A percentile compares a stretch with the other conserved stretches of the same genome.
Evolutionary conservation across 2,797 vertebrate species (phyloP).

Genomic region (Pangasius mekongensis): DNA sequence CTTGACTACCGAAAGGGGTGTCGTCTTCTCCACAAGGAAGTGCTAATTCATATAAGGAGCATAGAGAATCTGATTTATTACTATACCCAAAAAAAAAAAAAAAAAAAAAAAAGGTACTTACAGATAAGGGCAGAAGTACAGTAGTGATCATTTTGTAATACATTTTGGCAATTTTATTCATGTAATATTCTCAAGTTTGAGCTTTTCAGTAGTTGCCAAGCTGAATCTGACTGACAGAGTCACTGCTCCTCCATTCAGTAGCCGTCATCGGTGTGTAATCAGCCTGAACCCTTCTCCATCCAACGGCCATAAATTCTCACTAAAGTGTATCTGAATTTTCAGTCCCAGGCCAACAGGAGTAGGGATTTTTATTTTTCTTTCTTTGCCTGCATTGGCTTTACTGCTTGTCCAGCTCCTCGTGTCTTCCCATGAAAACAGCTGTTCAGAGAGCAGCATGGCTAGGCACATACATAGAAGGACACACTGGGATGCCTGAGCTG

Average conservation of each 20-base stretch:
- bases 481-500: constrained; percentile 56
- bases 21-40: constrained; percentile 16
- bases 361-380: constrained; percentile 35
- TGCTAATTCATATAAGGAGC: constrained; percentile 12
- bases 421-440: constrained; percentile 59
- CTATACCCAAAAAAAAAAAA: not conserved
- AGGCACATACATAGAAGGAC: constrained; percentile 67
- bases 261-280: constrained; percentile 13
- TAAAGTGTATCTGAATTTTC: constrained; percentile 12
- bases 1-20: constrained; percentile 1
- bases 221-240: constrained; percentile 22
- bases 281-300: not conserved
- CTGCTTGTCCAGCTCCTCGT: constrained; percentile 33
- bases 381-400: constrained; percentile 23
- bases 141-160: constrained; percentile 17
- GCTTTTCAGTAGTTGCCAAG: constrained; percentile 22
- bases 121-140: constrained; percentile 28
- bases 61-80: constrained; percentile 29
- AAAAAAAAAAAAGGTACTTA: not conserved
- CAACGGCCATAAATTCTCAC: constrained; percentile 10
- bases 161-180: constrained; percentile 31
- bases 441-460: constrained; percentile 59
- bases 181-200: constrained; percentile 29
- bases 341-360: constrained; percentile 19
- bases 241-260: not conserved